Conservation (phyloP, 1,140 invertebrate species). For the Antheraea mylitta region DNA sequence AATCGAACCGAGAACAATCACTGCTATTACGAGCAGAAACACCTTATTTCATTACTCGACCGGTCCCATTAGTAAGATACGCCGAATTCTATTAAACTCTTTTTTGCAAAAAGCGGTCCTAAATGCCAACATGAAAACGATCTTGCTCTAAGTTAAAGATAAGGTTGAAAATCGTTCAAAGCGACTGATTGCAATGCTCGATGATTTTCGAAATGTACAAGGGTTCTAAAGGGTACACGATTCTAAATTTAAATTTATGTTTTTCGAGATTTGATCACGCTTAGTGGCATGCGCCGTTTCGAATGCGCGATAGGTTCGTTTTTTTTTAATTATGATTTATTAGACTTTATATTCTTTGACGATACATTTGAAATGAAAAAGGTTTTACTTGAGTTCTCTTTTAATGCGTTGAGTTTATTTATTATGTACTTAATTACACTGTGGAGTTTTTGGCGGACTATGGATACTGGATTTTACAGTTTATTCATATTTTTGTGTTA, state of each 20-base stretch:
- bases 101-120: slow-evolving; percentile 40
- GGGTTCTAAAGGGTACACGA: slow-evolving; percentile 57
- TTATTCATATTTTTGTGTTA: no score
- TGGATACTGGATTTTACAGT: no score
- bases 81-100: slow-evolving; percentile 65
- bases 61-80: slow-evolving; percentile 67
- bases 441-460: no score
- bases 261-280: slow-evolving; percentile 71
- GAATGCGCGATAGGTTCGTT: slow-evolving; percentile 49
- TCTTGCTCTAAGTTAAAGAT: background rate
- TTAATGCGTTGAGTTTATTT: no score
- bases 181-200: slow-evolving; percentile 12
- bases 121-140: background rate
- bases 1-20: slow-evolving; percentile 42
- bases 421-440: no score
- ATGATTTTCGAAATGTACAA: slow-evolving; percentile 49
- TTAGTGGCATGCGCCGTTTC: slow-evolving; percentile 57
- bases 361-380: background rate
- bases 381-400: no score
- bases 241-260: slow-evolving; percentile 77
- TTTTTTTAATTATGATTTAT: slow-evolving; percentile 68
- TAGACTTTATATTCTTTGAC: slow-evolving; percentile 9
- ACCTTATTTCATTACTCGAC: slow-evolving; percentile 68
- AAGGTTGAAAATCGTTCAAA: slow-evolving; percentile 1
- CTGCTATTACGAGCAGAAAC: slow-evolving; percentile 50